These are phyloP conservation scores for Drepanosiphum platanoidis DNA, from an alignment of 2,888 invertebrate genomes.

Conservation along the genomic window DNA sequence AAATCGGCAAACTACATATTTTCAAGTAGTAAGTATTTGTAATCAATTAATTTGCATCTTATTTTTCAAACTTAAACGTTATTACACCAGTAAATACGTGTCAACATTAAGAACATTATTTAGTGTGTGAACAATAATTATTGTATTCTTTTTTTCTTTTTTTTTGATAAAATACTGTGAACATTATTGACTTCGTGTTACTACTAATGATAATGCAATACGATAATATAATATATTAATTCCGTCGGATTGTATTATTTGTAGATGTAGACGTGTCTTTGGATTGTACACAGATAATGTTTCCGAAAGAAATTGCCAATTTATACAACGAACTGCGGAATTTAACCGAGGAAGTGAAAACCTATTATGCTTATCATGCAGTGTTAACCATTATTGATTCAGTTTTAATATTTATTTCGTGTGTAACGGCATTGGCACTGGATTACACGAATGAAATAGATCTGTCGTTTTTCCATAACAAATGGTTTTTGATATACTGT, in stretches of 20 bases:
- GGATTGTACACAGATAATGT: neutral
- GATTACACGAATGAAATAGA: neutral
- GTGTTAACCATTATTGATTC: neutral
- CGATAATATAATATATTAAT: too few relatives aligned
- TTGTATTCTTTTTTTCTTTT: too few relatives aligned
- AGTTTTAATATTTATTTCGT: neutral
- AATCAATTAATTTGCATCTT: neutral
- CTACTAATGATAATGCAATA: too few relatives aligned
- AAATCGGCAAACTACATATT: neutral
- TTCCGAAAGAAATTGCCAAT: constrained; percentile 16
- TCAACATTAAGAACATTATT: too few relatives aligned
- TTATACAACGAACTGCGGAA: constrained; percentile 18
- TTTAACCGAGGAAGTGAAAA: constrained; percentile 39
- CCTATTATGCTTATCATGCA: neutral
- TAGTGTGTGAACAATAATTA: too few relatives aligned
- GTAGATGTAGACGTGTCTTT: neutral
- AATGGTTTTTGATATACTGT: neutral
- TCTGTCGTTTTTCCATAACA: neutral
- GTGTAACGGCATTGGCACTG: neutral
- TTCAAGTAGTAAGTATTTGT: constrained; percentile 1
- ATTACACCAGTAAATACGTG: too few relatives aligned
- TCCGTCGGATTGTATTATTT: neutral
- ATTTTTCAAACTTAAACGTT: too few relatives aligned
- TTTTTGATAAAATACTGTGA: too few relatives aligned
- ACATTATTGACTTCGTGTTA: too few relatives aligned